phyloP scores from a whole-genome alignment of 2,113 vertebrate genomes.

The Prochilodus magdalenae region DNA sequence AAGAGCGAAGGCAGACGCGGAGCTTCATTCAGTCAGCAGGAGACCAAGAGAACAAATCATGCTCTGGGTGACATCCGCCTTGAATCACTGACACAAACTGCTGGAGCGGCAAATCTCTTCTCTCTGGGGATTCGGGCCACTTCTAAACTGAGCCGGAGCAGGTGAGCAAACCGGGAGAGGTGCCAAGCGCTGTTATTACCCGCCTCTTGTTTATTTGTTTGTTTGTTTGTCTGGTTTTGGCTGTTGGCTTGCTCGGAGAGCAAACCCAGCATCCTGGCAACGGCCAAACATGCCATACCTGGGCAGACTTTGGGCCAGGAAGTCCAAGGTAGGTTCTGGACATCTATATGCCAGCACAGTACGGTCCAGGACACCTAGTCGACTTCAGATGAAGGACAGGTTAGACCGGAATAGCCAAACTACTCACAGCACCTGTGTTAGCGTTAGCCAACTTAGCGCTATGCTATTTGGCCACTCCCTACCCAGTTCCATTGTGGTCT shows the following conservation, averaged over 20 bases:
- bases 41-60: slow-evolving; percentile 24
- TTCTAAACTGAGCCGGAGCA: neutral
- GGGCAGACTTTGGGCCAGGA: no score
- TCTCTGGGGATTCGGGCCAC: neutral
- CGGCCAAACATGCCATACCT: neutral
- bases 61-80: slow-evolving; percentile 13
- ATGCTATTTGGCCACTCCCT: no score
- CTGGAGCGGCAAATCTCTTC: slow-evolving; percentile 22
- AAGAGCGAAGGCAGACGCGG: no score
- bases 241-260: neutral
- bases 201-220: neutral
- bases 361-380: no score
- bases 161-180: neutral
- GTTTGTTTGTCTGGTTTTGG: neutral
- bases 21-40: neutral
- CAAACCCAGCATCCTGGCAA: no score
- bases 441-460: no score
- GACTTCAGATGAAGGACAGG: no score
- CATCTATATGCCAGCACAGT: no score
- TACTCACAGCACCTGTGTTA: no score
- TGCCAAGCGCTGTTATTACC: neutral
- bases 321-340: no score
- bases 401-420: neutral
- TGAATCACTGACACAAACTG: slow-evolving; percentile 18
- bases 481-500: no score